Base-by-base conservation (phyloP, 2,888 invertebrate species). In the Cryptus armator region DNA sequence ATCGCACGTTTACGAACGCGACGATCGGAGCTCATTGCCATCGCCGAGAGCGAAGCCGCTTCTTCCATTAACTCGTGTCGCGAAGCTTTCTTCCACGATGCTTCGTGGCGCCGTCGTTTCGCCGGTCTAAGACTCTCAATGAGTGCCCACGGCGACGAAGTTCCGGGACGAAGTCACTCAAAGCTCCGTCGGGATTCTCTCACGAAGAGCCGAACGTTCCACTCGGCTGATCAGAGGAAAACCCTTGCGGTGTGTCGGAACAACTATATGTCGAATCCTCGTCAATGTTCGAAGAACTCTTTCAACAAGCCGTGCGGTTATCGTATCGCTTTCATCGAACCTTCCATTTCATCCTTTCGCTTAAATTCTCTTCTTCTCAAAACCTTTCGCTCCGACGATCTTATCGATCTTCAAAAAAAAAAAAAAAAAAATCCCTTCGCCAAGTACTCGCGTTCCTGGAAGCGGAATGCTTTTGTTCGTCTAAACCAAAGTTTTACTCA, bases 31-130 rank as follows among this genome's bases (percentile, higher is more conserved):
- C 44, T 14, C n/a, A 43, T 56, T 56, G 24, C 56, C 32, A 37
- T 29, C 77, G 19, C 44, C 56, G 64, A 77, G 56, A 56, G 24
- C 19, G 43, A 66, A 67, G 37, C 66, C 43, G n/a, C 19, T 59
- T 70, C 48, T 59, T 78, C 78, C 78, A 78, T 78, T 78, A 70
- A 70, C 62, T 70, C 70, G 62, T 37, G 70, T 16, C 62, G 59
- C 37, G 37, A 37, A 48, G 66, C 24, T 70, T 78, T 76, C 37
- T 56, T 24, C 56, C 56, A 56, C 56, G 10, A 3, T 12, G 56
- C 19, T 4, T 24, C 24, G 24, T 19, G 56, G 19, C 56, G 56
- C 12, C 56, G 56, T 24, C 56, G 56, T 24, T 56, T 56, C 24
- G 19, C 4, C 19, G 19, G 56, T 19, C 24, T 5, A 37, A 24